Evolutionary conservation across 2,888 invertebrate genomes (phyloP), one percentile per base, ranked within the genome.

Genomic region (Cephus pygmeus): DNA sequence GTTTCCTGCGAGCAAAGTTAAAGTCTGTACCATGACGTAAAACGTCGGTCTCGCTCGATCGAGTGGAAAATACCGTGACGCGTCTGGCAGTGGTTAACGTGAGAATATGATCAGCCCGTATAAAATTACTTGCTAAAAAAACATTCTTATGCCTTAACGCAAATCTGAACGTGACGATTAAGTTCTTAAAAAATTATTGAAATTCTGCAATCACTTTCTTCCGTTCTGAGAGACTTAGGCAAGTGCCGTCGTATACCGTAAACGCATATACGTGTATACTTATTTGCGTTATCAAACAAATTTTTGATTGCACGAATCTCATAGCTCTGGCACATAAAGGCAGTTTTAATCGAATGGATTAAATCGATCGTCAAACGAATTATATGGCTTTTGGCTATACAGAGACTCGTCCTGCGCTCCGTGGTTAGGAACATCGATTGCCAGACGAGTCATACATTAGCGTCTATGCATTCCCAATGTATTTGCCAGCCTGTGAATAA

Each of bases 391-490:
- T 56, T 56, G 23, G 9, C 56, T 23, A 56, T 56, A 23, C 56
- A 56, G 23, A 56, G 56, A 23, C 56, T 56, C 6, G 56, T 23
- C 23, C 56, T 56, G 56, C 23, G 56, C 23, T 56, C 23, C 56
- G 23, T 23, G 56, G 56, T 56, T 56, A 56, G 56, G 23, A 23
- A 56, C 56, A 56, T 56, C 56, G 56, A 23, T 56, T 56, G 56
- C 56, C 56, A 56, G 75, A 77, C 30, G 73, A 71, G 40, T 56
- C 74, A 75, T 74, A 81, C 81, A 81, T 81, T 81, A 81, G 78
- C 73, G 76, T 69, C 76, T 73, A 81, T 81, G 81, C 75, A 73
- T 81, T 81, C 76, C 78, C 78, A 76, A 81, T 81, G 76, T 69
- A 74, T 75, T 78, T 79, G 23, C n/a, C 75, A 35, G 31, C 6